These are phyloP conservation scores for Phanerotoma sp. DNA, from an alignment of 2,888 invertebrate species.

Conservation along the genomic window DNA sequence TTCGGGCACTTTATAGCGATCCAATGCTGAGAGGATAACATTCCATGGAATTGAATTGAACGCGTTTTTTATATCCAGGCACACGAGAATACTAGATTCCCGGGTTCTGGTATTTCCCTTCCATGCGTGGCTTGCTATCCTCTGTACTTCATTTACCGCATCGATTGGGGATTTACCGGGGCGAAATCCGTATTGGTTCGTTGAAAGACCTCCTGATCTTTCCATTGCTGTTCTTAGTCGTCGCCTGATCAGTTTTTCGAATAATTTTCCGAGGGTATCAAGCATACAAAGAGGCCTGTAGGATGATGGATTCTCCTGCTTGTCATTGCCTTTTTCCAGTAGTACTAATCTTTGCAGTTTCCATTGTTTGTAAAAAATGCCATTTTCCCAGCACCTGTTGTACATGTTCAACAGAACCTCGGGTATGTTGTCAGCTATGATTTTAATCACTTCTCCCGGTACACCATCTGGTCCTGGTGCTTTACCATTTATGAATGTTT, in stretches of 20 bases:
- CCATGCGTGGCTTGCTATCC: constrained; percentile 3
- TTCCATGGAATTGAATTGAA: background rate
- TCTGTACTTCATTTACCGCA: background rate
- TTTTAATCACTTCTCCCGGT: constrained; percentile 2
- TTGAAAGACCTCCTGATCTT: constrained; percentile 22
- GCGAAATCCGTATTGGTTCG: constrained; percentile 12
- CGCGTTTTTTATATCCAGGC: background rate
- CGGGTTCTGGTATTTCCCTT: constrained; percentile 16
- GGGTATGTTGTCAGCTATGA: background rate
- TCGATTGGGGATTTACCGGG: background rate
- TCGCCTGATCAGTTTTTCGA: constrained; percentile 28
- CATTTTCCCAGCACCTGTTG: constrained; percentile 7
- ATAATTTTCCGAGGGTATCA: constrained; percentile 10
- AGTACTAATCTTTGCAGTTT: constrained; percentile 14
- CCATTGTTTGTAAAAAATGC: constrained; percentile 9
- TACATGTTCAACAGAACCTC: constrained; percentile 8
- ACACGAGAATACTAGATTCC: background rate
- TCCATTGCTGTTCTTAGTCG: constrained; percentile 19
- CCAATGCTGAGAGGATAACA: background rate
- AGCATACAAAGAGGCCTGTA: constrained; percentile 28
- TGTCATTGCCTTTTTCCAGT: constrained; percentile 26
- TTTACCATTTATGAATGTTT: background rate
- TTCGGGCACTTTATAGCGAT: constrained; percentile 26
- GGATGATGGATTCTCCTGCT: constrained; percentile 15
- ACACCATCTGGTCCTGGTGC: background rate